phyloP scores from a whole-genome alignment of 2,797 vertebrate genomes.

The Cyprinodon diabolis region DNA sequence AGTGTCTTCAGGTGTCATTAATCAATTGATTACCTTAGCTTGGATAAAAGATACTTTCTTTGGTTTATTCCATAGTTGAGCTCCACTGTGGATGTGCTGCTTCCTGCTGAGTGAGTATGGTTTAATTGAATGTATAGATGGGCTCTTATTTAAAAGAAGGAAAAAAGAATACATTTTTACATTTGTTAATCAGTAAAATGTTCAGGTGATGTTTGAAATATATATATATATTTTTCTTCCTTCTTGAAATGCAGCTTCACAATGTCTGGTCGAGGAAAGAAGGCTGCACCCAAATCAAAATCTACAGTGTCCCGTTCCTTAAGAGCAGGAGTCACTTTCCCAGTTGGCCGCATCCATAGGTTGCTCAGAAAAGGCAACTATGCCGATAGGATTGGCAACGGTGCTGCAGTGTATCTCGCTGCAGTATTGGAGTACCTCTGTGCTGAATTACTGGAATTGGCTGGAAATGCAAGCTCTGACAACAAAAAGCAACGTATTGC shows the following conservation, averaged over 20 bases:
- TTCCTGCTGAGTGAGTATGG: conserved; percentile 26
- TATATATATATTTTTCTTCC: not conserved
- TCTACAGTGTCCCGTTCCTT: conserved; percentile 36
- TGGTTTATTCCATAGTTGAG: rapidly evolving
- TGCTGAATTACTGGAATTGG: conserved; percentile 81
- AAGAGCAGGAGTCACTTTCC: conserved; percentile 80
- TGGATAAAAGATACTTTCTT: conserved; percentile 34
- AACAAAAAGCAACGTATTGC: conserved; percentile 80
- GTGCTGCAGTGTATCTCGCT: conserved; percentile 76
- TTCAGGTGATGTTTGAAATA: not conserved
- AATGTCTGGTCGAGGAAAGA: conserved; percentile 86
- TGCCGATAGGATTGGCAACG: conserved; percentile 56
- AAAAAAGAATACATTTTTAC: not conserved
- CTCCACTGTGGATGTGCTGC: not conserved
- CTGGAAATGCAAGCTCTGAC: conserved; percentile 74
- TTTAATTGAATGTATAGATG: not conserved
- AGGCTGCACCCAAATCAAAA: conserved; percentile 44
- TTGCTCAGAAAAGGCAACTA: conserved; percentile 75
- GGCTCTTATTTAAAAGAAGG: not conserved
- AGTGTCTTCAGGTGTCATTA: conserved; percentile 51
- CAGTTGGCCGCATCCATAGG: conserved; percentile 77
- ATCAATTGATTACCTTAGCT: conserved; percentile 38
- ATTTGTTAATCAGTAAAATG: not conserved
- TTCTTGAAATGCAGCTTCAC: conserved; percentile 13
- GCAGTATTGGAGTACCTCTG: conserved; percentile 83